These are phyloP conservation scores for Geotrupes spiniger DNA, from an alignment of 2,888 invertebrate species.

Conservation along the genomic window DNA sequence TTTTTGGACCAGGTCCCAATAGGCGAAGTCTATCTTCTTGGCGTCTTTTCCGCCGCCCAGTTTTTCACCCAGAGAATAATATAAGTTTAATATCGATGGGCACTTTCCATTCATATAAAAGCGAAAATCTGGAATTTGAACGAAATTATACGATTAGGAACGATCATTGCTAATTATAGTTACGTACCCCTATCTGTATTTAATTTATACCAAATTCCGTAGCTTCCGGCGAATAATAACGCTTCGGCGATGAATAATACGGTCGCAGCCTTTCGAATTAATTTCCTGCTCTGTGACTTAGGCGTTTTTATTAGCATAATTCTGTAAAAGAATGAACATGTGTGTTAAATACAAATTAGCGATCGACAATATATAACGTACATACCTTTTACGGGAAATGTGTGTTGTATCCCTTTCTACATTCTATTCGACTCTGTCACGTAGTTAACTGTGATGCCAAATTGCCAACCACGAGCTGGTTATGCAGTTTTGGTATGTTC, in stretches of 20 bases:
- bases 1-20: constrained; percentile 57
- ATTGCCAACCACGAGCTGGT: too few species aligned
- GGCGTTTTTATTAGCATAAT: constrained; percentile 67
- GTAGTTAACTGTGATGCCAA: too few species aligned
- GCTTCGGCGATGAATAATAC: constrained; percentile 60
- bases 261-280: constrained; percentile 56
- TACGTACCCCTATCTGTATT: constrained; percentile 68
- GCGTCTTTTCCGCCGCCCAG: constrained; percentile 53
- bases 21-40: constrained; percentile 56
- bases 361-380: not conserved
- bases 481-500: too few species aligned
- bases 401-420: not conserved
- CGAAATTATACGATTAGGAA: constrained; percentile 2
- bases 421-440: too few species aligned
- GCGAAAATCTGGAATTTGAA: constrained; percentile 63
- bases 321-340: constrained; percentile 17
- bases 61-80: constrained; percentile 67
- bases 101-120: constrained; percentile 64
- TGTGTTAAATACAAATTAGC: constrained; percentile 7
- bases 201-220: constrained; percentile 65
- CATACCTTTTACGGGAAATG: constrained; percentile 4
- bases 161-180: constrained; percentile 10
- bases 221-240: constrained; percentile 58
- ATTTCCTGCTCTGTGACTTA: constrained; percentile 55
- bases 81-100: constrained; percentile 64